Evolutionary conservation across 2,113 vertebrate species (phyloP).

Genomic region (Cheirogaleus medius): DNA sequence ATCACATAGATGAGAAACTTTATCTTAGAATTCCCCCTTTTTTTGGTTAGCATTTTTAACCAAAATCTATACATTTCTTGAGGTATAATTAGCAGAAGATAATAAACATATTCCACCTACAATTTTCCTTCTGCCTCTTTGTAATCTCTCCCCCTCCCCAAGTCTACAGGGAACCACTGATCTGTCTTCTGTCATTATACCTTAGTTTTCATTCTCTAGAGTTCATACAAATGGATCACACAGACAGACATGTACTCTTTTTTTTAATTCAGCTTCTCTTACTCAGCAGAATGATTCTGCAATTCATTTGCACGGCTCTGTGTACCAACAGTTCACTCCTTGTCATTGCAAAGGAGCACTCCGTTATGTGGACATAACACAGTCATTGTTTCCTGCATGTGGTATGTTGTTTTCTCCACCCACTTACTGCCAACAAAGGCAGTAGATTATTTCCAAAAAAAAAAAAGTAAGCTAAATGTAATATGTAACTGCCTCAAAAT

Average conservation of each 20-base stretch:
- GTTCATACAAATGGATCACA: neutral
- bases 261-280: neutral
- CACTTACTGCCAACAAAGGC: neutral
- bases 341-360: neutral
- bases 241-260: neutral
- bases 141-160: too few species aligned
- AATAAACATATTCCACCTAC: neutral
- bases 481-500: neutral
- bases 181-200: too few species aligned
- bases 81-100: neutral
- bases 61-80: neutral
- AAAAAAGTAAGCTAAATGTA: neutral
- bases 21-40: neutral
- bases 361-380: neutral
- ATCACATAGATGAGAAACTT: neutral
- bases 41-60: neutral
- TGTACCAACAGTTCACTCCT: neutral
- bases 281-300: neutral
- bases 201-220: neutral
- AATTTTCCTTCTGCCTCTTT: neutral
- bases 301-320: neutral
- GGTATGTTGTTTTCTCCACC: neutral
- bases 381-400: too few species aligned
- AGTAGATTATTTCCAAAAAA: neutral
- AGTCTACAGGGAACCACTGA: neutral